Evolutionary conservation across 2,888 invertebrate genomes (phyloP).

Genomic region (Bugulina stolonifera): DNA sequence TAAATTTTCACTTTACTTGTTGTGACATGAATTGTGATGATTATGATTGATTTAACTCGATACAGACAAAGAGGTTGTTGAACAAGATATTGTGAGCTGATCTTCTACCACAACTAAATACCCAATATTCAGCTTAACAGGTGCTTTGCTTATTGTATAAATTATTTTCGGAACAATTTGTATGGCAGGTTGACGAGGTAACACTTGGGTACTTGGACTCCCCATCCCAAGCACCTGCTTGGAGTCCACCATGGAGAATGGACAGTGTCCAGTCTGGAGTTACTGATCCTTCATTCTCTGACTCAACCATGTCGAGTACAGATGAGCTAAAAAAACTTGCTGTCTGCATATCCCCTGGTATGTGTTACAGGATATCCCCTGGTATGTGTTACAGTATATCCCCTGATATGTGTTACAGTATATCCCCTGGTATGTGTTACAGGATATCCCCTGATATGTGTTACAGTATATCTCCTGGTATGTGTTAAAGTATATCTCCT

Average conservation of each 20-base stretch:
- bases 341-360: not conserved
- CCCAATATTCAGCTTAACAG: no score
- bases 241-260: not conserved
- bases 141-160: no score
- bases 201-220: conserved; percentile 36
- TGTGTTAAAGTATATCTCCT: not conserved
- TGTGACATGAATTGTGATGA: no score
- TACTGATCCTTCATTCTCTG: not conserved
- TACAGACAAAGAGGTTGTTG: no score
- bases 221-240: conserved; percentile 16
- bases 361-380: not conserved
- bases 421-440: not conserved
- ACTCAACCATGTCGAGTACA: not conserved
- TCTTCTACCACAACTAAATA: no score
- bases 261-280: not conserved
- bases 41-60: no score
- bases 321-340: not conserved
- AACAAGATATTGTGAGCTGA: no score
- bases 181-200: conserved; percentile 38
- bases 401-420: not conserved
- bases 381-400: not conserved
- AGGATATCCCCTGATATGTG: not conserved
- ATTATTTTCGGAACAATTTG: no score
- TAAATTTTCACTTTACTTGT: no score
- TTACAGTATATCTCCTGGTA: no score